phyloP scores from a whole-genome alignment of 2,797 vertebrate species.

The Sebastes matsubarae region DNA sequence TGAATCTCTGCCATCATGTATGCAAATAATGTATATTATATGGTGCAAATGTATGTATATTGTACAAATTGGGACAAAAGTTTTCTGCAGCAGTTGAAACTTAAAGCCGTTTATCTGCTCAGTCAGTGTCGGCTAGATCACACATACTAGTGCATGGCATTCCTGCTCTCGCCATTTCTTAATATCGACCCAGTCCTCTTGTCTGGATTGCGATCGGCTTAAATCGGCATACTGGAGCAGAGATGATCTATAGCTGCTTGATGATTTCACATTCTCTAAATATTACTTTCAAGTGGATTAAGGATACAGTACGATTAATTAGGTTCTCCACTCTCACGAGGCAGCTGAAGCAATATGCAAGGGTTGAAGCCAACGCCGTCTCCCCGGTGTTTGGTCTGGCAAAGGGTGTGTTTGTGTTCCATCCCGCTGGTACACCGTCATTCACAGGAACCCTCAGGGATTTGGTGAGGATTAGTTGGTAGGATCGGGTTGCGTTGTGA shows the following conservation, averaged over 20 bases:
- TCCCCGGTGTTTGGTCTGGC: conserved; percentile 47
- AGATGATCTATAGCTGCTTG: conserved; percentile 27
- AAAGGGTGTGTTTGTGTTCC: conserved; percentile 64
- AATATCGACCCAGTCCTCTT: neutral
- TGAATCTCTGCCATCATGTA: neutral
- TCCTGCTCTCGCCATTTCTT: neutral
- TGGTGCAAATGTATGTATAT: neutral
- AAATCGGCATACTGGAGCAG: neutral
- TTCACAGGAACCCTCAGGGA: conserved; percentile 63
- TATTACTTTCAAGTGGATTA: conserved; percentile 55
- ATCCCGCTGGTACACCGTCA: conserved; percentile 31
- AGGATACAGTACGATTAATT: conserved; percentile 35
- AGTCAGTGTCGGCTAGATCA: neutral
- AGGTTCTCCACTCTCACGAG: conserved; percentile 5
- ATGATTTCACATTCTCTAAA: conserved; percentile 62
- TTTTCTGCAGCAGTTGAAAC: neutral
- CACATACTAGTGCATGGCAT: neutral
- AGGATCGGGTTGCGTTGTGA: conserved; percentile 70
- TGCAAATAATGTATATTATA: neutral
- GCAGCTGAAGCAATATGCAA: conserved; percentile 52
- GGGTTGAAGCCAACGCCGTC: neutral
- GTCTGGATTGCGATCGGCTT: neutral
- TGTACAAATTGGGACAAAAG: neutral
- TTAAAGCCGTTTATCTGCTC: neutral
- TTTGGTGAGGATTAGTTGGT: conserved; percentile 76